Base-by-base conservation (phyloP, 2,888 invertebrate genomes). In the Melanostoma mellinum region DNA sequence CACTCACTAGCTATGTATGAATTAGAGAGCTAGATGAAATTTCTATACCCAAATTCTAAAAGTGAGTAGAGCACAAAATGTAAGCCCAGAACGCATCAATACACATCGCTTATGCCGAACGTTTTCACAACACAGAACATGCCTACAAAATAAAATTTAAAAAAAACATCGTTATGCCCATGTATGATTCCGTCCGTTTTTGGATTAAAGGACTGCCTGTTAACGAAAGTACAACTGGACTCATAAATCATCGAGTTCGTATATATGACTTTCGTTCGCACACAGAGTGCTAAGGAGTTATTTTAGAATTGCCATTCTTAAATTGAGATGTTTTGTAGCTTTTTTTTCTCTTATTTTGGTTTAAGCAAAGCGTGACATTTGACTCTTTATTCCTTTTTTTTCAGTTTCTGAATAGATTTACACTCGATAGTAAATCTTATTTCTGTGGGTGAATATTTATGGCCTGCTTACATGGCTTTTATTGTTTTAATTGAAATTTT, bases 1-100 rank as follows among this genome's bases (percentile, higher is more conserved):
- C 60, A 60, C 60, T 44, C 3, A 20, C 20, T 20, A 20, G 20
- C 20, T 42, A 46, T 44, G 6, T 46, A 68, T 56, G 53, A 44
- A 35, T 40, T 38, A 36, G 40, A 74, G 52, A 33, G 35, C 38
- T 30, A 10, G 40, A 65, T 65, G 40, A 58, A 60, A 74, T 52
- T 58, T 67, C 58, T 58, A 74, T 50, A 67, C 38, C 50, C 10
- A 55, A 46, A 46, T 38, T 36, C 48, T 48, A 58, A 32, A 44
- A 30, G 9, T 6, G 4, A 48, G 8, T 38, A 10, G 9, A 40
- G 4, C 2, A 35, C 10, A 48, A 46, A 73, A 20, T 36, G 6
- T 48, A 40, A 48, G 40, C 48, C 44, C 30, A 42, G 8, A 10
- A 50, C 8, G 40, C 55, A 65, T 56, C 73, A 65, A 73, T 73